phyloP scores from a whole-genome alignment of 2,797 vertebrate species.

The Aulostomus chinensis region DNA sequence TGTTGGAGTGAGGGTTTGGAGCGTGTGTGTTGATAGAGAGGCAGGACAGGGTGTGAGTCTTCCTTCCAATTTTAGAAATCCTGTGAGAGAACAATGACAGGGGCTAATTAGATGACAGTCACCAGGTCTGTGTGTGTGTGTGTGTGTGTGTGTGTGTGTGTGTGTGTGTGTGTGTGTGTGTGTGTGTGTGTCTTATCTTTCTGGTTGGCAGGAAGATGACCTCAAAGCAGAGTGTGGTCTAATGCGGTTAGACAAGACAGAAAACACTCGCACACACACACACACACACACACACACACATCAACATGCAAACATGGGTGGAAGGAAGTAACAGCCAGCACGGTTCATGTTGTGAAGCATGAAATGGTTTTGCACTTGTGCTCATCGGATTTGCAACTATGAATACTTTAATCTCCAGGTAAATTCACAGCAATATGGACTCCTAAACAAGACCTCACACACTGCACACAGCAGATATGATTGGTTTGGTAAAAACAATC shows the following conservation, averaged over 20 bases:
- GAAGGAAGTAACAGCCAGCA: not conserved
- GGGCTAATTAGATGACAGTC: slow-evolving; percentile 67
- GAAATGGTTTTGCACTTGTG: slow-evolving; percentile 14
- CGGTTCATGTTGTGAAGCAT: slow-evolving; percentile 7
- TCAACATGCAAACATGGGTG: too few relatives aligned
- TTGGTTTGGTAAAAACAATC: slow-evolving; percentile 24
- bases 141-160: slow-evolving; percentile 10
- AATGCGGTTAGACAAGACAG: slow-evolving; percentile 13
- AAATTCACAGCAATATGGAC: slow-evolving; percentile 10
- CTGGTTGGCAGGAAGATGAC: slow-evolving; percentile 45
- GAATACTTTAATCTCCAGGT: slow-evolving; percentile 26
- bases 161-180: slow-evolving; percentile 5
- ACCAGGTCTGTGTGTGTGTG: slow-evolving; percentile 37
- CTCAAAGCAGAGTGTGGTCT: slow-evolving; percentile 25
- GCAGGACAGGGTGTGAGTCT: slow-evolving; percentile 47
- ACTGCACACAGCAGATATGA: not conserved
- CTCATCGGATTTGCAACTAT: slow-evolving; percentile 8
- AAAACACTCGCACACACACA: not conserved
- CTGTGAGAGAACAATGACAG: slow-evolving; percentile 71
- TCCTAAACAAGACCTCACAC: slow-evolving; percentile 16
- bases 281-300: not conserved
- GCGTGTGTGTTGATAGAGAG: slow-evolving; percentile 28
- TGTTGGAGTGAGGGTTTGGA: slow-evolving; percentile 1
- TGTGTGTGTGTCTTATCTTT: slow-evolving; percentile 44
- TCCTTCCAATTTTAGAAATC: slow-evolving; percentile 69